phyloP scores from a whole-genome alignment of 2,797 vertebrate species.

The Avahi laniger region DNA sequence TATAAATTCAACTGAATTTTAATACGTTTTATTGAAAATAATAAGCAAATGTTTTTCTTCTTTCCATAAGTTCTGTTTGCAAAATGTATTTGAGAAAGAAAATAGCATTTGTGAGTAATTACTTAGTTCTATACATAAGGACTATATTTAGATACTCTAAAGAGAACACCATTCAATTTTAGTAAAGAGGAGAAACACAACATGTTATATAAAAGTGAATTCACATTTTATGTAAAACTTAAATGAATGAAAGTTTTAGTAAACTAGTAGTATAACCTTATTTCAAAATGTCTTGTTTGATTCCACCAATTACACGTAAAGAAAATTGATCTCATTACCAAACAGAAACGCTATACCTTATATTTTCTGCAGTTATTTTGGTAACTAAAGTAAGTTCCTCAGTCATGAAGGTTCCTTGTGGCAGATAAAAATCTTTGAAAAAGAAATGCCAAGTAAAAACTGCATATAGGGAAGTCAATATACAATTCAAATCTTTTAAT shows the following conservation, averaged over 20 bases:
- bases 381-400: neutral
- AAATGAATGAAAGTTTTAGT: constrained; percentile 15
- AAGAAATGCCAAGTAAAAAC: neutral
- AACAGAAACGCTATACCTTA: neutral
- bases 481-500: neutral
- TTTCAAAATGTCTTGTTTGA: neutral
- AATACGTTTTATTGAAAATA: constrained; percentile 24
- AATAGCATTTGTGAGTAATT: constrained; percentile 45
- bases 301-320: neutral
- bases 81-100: constrained; percentile 25
- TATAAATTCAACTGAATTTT: constrained; percentile 1
- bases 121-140: neutral
- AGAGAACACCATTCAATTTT: neutral
- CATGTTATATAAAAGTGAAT: constrained; percentile 6
- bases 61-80: neutral
- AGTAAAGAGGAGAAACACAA: constrained; percentile 4
- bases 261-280: neutral
- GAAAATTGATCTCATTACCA: neutral
- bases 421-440: neutral
- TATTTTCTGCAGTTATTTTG: neutral
- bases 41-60: neutral
- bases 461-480: neutral
- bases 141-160: neutral
- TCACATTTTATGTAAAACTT: constrained; percentile 1
- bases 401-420: neutral